A percentile compares a stretch with the other conserved stretches of the same genome.
Evolutionary conservation across 2,797 vertebrate species (phyloP).

Genomic region (Siniperca undulata): DNA sequence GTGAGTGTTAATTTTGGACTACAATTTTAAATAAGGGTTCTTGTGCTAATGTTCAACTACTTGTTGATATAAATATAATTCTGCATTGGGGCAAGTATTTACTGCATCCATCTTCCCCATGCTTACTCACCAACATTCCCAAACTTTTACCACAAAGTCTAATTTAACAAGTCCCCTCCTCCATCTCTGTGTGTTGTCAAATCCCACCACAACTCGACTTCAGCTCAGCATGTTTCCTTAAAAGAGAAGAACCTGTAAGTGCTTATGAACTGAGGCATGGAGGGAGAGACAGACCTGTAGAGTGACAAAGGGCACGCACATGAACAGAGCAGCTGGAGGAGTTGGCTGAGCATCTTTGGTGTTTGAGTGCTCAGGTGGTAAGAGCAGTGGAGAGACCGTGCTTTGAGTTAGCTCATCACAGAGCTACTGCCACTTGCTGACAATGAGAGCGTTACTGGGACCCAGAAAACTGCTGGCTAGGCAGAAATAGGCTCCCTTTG

Average conservation of each 20-base stretch:
- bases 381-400: conserved; percentile 42
- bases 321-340: conserved; percentile 61
- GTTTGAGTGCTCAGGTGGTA: conserved; percentile 62
- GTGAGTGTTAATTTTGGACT: background rate
- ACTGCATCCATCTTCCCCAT: background rate
- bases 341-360: conserved; percentile 52
- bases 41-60: background rate
- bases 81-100: background rate
- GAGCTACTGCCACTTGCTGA: conserved; percentile 63
- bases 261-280: conserved; percentile 37
- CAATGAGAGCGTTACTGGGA: conserved; percentile 64
- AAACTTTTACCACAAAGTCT: conserved; percentile 34
- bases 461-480: conserved; percentile 71
- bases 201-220: background rate
- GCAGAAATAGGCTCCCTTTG: conserved; percentile 72
- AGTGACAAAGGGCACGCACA: conserved; percentile 49
- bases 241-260: conserved; percentile 40
- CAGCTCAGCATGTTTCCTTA: conserved; percentile 47
- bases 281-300: conserved; percentile 32
- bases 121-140: background rate
- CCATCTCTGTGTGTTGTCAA: background rate
- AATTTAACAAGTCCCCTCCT: conserved; percentile 23
- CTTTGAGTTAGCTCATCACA: conserved; percentile 78
- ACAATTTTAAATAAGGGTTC: background rate
- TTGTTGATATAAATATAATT: conserved; percentile 4